phyloP scores from a whole-genome alignment of 2,888 invertebrate genomes.

The Nemapogon koenigi region DNA sequence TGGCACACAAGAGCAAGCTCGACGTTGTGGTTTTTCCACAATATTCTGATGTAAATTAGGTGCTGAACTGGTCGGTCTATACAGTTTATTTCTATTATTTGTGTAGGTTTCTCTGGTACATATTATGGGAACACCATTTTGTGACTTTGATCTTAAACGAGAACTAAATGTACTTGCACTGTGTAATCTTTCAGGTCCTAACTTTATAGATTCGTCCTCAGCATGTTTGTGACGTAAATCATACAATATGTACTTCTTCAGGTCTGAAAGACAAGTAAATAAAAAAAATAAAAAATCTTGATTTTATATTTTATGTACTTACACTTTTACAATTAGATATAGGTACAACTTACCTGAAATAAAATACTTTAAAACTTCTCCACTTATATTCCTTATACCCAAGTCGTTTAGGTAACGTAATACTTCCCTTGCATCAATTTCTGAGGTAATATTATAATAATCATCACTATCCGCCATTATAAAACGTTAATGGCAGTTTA shows the following conservation, averaged over 20 bases:
- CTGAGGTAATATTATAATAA: conserved; percentile 41
- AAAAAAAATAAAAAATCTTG: conserved; percentile 8
- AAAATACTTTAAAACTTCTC: conserved; percentile 77
- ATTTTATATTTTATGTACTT: not conserved
- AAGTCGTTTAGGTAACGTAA: conserved; percentile 75
- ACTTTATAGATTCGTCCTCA: conserved; percentile 23
- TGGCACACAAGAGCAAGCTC: conserved; percentile 44
- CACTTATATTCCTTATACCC: conserved; percentile 78
- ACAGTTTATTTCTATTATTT: conserved; percentile 18
- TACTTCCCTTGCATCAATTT: conserved; percentile 75
- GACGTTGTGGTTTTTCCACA: conserved; percentile 27
- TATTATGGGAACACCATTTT: conserved; percentile 20
- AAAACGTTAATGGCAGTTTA: too few species aligned
- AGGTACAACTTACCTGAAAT: conserved; percentile 68
- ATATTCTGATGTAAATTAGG: conserved; percentile 31
- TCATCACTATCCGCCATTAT: too few species aligned
- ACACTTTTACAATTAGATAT: conserved; percentile 7
- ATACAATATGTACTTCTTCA: conserved; percentile 72
- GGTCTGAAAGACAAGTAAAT: conserved; percentile 47
- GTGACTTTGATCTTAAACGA: conserved; percentile 35
- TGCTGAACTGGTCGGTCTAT: conserved; percentile 35
- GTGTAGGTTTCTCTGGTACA: conserved; percentile 35
- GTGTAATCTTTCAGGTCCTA: conserved; percentile 46
- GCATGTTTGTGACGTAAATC: conserved; percentile 51
- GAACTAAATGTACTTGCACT: conserved; percentile 57